Conservation (phyloP, 2,797 vertebrate genomes). For the Adelosebastes latens region DNA sequence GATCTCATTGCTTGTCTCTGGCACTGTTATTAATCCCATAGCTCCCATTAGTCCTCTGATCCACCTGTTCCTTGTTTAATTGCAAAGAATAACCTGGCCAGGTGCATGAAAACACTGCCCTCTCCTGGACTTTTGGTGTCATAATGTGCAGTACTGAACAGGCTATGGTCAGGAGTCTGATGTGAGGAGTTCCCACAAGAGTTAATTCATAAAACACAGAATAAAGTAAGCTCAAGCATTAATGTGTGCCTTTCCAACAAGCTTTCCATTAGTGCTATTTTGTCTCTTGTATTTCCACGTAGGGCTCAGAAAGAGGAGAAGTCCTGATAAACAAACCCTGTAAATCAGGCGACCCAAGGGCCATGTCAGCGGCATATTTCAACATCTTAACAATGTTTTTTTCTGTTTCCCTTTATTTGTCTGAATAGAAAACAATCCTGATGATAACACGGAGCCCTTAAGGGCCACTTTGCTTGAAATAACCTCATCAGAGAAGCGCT, state of each 20-base stretch:
- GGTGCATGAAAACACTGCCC: slow-evolving; percentile 47
- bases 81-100: neutral
- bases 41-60: neutral
- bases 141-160: neutral
- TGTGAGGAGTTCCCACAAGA: neutral
- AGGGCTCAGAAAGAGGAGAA: neutral
- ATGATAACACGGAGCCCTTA: slow-evolving; percentile 7
- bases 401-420: slow-evolving; percentile 23
- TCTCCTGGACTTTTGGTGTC: slow-evolving; percentile 46
- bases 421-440: slow-evolving; percentile 13
- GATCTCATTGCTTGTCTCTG: neutral
- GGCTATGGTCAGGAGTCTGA: neutral
- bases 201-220: neutral
- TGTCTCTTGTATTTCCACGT: neutral
- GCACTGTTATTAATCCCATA: neutral
- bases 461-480: slow-evolving; percentile 44
- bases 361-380: slow-evolving; percentile 16
- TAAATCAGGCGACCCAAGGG: neutral
- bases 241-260: neutral
- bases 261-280: neutral
- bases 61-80: neutral
- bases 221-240: neutral
- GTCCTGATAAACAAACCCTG: neutral
- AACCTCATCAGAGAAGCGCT: slow-evolving; percentile 50
- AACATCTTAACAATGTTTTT: slow-evolving; percentile 7